A percentile compares a stretch with the other conserved stretches of the same genome.
Conservation (phyloP, 2,888 invertebrate genomes). For the Hermodice carunculata region DNA sequence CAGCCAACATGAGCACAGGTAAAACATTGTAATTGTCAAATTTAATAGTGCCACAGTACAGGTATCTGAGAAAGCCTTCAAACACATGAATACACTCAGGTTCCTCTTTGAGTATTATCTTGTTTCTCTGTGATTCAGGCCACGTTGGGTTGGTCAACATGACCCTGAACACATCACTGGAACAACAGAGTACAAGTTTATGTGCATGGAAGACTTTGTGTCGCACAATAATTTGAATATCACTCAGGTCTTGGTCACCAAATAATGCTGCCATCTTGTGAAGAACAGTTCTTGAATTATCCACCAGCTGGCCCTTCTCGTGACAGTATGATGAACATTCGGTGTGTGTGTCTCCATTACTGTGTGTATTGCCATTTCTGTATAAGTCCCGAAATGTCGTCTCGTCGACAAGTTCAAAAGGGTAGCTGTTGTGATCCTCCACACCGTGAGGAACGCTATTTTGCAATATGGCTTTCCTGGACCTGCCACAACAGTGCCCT, state of each 20-base stretch:
- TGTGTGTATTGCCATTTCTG: neutral
- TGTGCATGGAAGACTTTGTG: constrained; percentile 88
- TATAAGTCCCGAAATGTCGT: no score
- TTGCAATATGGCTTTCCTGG: no score
- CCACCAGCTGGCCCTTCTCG: constrained; percentile 36
- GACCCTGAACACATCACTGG: constrained; percentile 94
- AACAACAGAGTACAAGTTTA: constrained; percentile 90
- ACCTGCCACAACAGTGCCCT: no score
- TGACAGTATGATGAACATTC: constrained; percentile 21
- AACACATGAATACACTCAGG: constrained; percentile 87
- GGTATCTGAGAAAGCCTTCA: constrained; percentile 87
- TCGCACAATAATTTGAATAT: constrained; percentile 87
- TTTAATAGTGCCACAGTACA: constrained; percentile 91
- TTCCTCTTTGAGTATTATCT: constrained; percentile 88
- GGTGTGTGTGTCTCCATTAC: neutral
- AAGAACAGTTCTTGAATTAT: constrained; percentile 32
- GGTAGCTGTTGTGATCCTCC: no score
- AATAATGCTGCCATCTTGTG: constrained; percentile 87
- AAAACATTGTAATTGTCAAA: constrained; percentile 88
- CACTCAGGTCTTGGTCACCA: constrained; percentile 89
- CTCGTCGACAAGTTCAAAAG: no score
- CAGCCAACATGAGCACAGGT: constrained; percentile 89
- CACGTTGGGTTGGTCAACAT: constrained; percentile 96
- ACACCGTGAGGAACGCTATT: no score
- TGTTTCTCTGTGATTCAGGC: constrained; percentile 89